Evolutionary conservation across 2,113 vertebrate genomes (phyloP).

Genomic region (Clarias batrachus): DNA sequence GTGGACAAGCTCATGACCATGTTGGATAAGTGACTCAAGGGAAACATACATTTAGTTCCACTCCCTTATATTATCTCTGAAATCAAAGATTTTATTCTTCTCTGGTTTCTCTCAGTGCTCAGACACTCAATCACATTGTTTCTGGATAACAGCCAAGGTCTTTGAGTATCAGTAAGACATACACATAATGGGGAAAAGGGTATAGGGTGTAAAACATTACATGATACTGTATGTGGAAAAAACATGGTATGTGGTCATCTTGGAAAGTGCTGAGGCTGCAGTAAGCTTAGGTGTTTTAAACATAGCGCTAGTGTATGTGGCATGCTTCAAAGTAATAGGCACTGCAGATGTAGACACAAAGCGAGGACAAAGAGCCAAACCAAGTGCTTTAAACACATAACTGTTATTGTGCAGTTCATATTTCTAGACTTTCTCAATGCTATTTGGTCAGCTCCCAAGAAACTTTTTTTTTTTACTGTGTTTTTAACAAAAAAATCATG

Average conservation of each 20-base stretch:
- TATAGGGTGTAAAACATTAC: not conserved
- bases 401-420: not conserved
- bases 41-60: not conserved
- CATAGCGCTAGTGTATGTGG: conserved; percentile 56
- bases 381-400: conserved; percentile 12
- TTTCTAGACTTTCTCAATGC: not conserved
- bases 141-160: conserved; percentile 41
- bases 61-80: not conserved
- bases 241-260: conserved; percentile 62
- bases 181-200: conserved; percentile 34
- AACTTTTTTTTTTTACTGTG: not conserved
- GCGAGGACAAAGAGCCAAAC: not conserved
- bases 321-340: conserved; percentile 54
- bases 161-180: conserved; percentile 27
- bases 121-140: conserved; percentile 7
- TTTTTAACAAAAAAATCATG: not conserved
- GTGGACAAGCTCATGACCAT: not conserved
- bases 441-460: not conserved
- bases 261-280: conserved; percentile 63
- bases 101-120: conserved; percentile 9
- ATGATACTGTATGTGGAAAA: conserved; percentile 51
- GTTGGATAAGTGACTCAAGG: not conserved
- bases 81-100: conserved; percentile 1
- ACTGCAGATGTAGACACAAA: conserved; percentile 40
- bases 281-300: conserved; percentile 57